phyloP scores from a whole-genome alignment of 2,888 invertebrate genomes.

The Lordiphosa andalusiaca region DNA sequence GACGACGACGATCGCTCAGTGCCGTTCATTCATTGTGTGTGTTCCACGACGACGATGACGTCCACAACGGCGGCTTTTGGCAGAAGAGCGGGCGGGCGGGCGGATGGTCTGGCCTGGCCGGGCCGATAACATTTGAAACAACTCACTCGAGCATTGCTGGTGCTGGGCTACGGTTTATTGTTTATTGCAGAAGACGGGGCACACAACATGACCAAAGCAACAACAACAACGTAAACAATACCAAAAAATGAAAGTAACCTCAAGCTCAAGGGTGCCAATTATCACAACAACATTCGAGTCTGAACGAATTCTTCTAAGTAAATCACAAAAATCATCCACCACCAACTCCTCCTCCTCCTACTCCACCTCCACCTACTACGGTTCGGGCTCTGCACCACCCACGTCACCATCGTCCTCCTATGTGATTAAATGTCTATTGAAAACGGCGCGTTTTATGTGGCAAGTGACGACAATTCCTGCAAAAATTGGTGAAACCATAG shows the following conservation, averaged over 20 bases:
- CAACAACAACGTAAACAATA: constrained; percentile 38
- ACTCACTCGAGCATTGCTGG: constrained; percentile 6
- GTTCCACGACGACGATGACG: too few relatives aligned
- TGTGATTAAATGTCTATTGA: constrained; percentile 78
- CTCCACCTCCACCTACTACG: background rate
- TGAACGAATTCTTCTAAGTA: constrained; percentile 17
- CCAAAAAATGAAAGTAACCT: constrained; percentile 65
- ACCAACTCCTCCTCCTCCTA: background rate
- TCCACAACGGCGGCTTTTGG: too few relatives aligned
- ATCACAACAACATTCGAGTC: constrained; percentile 31
- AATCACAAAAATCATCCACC: background rate
- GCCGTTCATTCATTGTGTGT: too few relatives aligned
- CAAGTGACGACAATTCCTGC: constrained; percentile 80
- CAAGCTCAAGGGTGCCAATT: constrained; percentile 54
- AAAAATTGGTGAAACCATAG: constrained; percentile 80
- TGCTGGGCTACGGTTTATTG: constrained; percentile 11
- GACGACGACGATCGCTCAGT: too few relatives aligned
- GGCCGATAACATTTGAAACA: constrained; percentile 3
- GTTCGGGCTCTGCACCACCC: constrained; percentile 4
- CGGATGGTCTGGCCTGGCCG: too few relatives aligned
- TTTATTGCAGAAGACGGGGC: constrained; percentile 3
- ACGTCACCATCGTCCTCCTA: constrained; percentile 57
- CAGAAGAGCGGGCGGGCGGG: too few relatives aligned
- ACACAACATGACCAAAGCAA: constrained; percentile 34
- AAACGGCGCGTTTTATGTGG: constrained; percentile 79